phyloP scores from a whole-genome alignment of 2,113 vertebrate genomes.

The Sylvia atricapilla region DNA sequence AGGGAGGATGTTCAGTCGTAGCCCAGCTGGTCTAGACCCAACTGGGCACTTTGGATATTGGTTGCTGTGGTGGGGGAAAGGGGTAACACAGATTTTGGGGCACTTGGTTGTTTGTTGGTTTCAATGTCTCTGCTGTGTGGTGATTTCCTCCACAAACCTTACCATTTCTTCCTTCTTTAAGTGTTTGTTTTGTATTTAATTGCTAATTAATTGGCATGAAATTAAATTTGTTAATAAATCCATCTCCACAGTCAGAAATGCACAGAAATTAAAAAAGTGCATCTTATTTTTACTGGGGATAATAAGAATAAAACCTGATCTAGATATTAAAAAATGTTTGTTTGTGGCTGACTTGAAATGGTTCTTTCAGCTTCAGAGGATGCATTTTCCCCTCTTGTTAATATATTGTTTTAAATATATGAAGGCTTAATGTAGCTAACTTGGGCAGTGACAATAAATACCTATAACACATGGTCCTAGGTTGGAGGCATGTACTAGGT shows the following conservation, averaged over 20 bases:
- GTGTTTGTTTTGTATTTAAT: background rate
- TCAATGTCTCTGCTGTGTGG: background rate
- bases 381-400: background rate
- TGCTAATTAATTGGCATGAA: rapidly evolving
- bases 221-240: background rate
- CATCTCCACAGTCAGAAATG: background rate
- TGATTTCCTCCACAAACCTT: background rate
- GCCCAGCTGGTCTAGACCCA: rapidly evolving
- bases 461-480: background rate
- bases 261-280: background rate
- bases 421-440: background rate
- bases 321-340: background rate
- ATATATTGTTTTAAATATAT: background rate
- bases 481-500: background rate
- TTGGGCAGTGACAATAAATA: background rate
- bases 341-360: background rate
- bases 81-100: background rate
- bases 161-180: background rate
- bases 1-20: rapidly evolving
- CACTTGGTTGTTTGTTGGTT: background rate
- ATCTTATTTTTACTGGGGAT: background rate
- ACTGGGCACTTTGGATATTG: background rate
- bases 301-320: background rate
- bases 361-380: background rate
- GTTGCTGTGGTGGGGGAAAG: background rate